Percentiles rank a stretch among this genome's conserved stretches.
Evolutionary conservation across 2,888 invertebrate genomes (phyloP).

Genomic region (Cheilosia scutellata): DNA sequence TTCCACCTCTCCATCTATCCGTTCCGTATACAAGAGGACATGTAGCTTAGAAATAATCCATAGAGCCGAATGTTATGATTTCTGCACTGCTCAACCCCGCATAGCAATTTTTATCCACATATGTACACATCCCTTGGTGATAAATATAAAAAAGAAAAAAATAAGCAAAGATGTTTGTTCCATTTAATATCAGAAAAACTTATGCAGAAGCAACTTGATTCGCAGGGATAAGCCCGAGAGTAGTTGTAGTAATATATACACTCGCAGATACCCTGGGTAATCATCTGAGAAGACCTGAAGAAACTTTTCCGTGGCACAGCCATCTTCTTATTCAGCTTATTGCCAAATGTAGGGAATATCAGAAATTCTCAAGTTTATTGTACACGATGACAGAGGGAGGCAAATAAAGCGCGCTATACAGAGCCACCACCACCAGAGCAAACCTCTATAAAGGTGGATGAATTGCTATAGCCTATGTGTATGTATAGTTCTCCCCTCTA

Average conservation of each 20-base stretch:
- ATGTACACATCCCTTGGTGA: conserved; percentile 67
- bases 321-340: conserved; percentile 62
- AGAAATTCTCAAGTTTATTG: conserved; percentile 73
- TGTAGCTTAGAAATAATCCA: conserved; percentile 72
- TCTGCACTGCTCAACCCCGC: conserved; percentile 42
- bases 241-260: conserved; percentile 56
- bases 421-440: conserved; percentile 31
- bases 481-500: conserved; percentile 15
- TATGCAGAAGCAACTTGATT: conserved; percentile 68
- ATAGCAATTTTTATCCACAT: conserved; percentile 63
- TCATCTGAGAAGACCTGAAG: conserved; percentile 67
- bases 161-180: conserved; percentile 56
- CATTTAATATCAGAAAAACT: conserved; percentile 74
- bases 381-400: conserved; percentile 43
- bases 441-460: conserved; percentile 62
- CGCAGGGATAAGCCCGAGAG: conserved; percentile 53
- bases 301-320: conserved; percentile 57
- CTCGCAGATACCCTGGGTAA: conserved; percentile 27
- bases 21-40: conserved; percentile 18
- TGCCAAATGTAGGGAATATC: conserved; percentile 68
- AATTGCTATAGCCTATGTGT: conserved; percentile 50
- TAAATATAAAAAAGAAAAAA: conserved; percentile 68
- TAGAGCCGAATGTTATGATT: conserved; percentile 72
- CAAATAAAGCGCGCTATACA: conserved; percentile 29
- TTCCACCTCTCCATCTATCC: not conserved